Evolutionary conservation across 2,797 vertebrate genomes (phyloP), one percentile per base, ranked within the genome.

Genomic region (Sebastes flavidus): DNA sequence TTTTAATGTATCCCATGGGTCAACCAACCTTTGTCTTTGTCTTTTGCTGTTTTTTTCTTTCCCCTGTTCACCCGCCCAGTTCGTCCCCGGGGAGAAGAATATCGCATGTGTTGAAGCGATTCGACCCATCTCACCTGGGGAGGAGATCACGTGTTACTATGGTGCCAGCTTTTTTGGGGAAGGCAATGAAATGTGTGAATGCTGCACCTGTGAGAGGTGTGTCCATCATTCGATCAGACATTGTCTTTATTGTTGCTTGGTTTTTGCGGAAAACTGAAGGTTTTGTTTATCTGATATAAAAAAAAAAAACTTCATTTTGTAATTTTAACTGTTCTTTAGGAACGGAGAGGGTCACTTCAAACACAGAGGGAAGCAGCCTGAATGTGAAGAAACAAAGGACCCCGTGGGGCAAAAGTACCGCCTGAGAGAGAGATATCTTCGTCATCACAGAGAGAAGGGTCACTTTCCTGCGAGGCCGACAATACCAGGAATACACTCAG

Each of bases 81-180:
- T 98, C 79, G 94, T 98, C 91, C 97, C 97, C 0, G 94, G 97
- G 89, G 98, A 98, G 75, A 97, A 97, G 82, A 97, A 98, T 13
- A 92, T 95, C 0, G 98, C 97, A 4, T 98, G 97, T 32, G 97
- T 99, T 56, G 97, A 98, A 89, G 97, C 96, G 84, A 95, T 98
- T 75, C 96, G 97, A 82, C 97, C 97, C 88, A 98, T 98, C 30
- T 96, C 96, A 82, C 97, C 97, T 0, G 97, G 97, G 82, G 97
- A 98, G 27, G 98, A 99, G 94, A 97, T 99, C 93, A 98, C 97
- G 0, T 98, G 97, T 95, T 98, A 97, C 96, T 99, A 98, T 49
- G 97, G 98, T 0, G 97, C 97, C 80, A 97, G 97, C 89, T 98
- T 98, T 95, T 98, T 98, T 13, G 98, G 98, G 0, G 98, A 98